Evolutionary conservation across 2,888 invertebrate species (phyloP).

Genomic region (Tolmerus cingulatus): DNA sequence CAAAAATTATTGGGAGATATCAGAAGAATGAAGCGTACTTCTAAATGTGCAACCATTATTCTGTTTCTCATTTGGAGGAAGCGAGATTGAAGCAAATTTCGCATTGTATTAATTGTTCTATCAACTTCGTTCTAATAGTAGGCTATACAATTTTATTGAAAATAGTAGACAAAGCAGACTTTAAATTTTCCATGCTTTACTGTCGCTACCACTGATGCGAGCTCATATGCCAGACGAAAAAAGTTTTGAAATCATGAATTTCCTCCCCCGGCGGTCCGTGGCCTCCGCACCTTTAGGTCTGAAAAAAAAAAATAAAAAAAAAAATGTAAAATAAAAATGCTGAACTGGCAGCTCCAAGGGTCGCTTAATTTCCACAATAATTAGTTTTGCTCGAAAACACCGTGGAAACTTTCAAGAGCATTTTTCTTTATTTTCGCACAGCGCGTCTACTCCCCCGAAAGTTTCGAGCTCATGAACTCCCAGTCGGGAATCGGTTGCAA

Average conservation of each 20-base stretch:
- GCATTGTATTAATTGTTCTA: too few relatives aligned
- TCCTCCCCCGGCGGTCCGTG: neutral
- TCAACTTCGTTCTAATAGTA: too few relatives aligned
- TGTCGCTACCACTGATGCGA: neutral
- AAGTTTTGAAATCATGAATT: neutral
- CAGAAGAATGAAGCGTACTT: too few relatives aligned
- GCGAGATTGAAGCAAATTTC: too few relatives aligned
- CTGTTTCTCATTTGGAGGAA: too few relatives aligned
- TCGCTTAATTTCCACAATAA: constrained; percentile 4
- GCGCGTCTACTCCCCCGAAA: neutral
- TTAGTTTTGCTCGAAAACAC: constrained; percentile 18
- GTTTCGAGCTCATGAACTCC: neutral
- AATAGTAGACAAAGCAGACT: neutral
- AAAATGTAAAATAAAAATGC: neutral
- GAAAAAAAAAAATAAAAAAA: neutral
- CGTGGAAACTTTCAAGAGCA: constrained; percentile 1
- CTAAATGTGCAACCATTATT: too few relatives aligned
- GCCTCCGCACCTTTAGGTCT: neutral
- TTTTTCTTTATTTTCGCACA: neutral
- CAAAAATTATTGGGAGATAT: too few relatives aligned
- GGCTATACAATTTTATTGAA: neutral
- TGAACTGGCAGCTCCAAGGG: neutral
- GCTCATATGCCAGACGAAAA: neutral
- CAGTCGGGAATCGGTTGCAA: neutral
- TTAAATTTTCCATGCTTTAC: neutral